Conservation (phyloP, 2,797 vertebrate species). For the Gymnocypris eckloni region DNA sequence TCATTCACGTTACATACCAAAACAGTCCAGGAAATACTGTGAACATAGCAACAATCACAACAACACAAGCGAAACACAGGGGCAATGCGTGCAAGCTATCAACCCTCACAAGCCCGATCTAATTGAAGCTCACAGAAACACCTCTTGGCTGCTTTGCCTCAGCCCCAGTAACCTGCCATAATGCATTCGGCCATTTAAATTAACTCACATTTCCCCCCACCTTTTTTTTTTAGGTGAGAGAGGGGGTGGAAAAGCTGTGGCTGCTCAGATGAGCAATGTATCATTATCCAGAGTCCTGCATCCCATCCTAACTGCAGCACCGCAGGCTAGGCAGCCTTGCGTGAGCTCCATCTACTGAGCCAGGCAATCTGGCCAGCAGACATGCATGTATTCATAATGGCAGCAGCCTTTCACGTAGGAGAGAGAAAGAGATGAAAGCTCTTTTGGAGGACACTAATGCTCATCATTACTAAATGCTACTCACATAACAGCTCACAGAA, state of each 20-base stretch:
- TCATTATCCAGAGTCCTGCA: conserved; percentile 75
- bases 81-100: conserved; percentile 79
- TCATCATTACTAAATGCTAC: conserved; percentile 81
- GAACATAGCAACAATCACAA: conserved; percentile 67
- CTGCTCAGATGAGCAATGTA: conserved; percentile 89
- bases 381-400: conserved; percentile 88
- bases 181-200: conserved; percentile 98
- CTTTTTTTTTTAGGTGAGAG: conserved; percentile 58
- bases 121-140: conserved; percentile 89
- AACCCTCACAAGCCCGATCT: conserved; percentile 76
- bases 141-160: conserved; percentile 88
- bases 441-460: conserved; percentile 75
- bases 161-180: conserved; percentile 83
- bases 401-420: conserved; percentile 57
- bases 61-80: conserved; percentile 51
- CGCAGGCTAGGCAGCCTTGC: conserved; percentile 89
- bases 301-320: conserved; percentile 83
- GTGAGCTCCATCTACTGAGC: conserved; percentile 88
- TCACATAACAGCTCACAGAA: conserved; percentile 79
- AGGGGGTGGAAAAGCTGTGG: conserved; percentile 77
- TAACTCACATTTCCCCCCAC: conserved; percentile 93
- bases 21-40: conserved; percentile 76
- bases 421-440: conserved; percentile 75
- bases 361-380: conserved; percentile 93
- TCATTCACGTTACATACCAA: conserved; percentile 68